Percentiles rank a stretch among this genome's conserved stretches.
Conservation (phyloP, 1,140 invertebrate species). For the Ctenoplectra terminalis region DNA sequence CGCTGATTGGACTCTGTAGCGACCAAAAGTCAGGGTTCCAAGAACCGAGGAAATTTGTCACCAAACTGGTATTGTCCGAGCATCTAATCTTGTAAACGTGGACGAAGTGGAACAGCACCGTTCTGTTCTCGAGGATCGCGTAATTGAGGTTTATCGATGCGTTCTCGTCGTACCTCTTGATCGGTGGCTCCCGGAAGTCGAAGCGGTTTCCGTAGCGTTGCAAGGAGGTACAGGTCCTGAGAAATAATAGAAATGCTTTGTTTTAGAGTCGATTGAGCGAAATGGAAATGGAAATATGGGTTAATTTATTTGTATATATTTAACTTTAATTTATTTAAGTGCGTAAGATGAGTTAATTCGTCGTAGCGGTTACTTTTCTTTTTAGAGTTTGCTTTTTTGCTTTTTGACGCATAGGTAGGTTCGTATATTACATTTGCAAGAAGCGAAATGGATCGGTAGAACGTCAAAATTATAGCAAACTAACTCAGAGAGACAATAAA, state of each 20-base stretch:
- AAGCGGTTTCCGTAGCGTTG: constrained; percentile 26
- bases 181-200: constrained; percentile 25
- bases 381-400: too few species aligned
- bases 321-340: too few species aligned
- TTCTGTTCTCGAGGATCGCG: constrained; percentile 45
- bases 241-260: background rate
- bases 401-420: too few species aligned
- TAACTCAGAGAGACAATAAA: too few species aligned
- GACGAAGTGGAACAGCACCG: constrained; percentile 70
- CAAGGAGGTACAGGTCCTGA: constrained; percentile 43
- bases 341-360: too few species aligned
- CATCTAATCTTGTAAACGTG: constrained; percentile 79
- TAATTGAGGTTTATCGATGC: constrained; percentile 58
- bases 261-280: too few species aligned
- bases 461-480: too few species aligned
- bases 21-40: constrained; percentile 75
- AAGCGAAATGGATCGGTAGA: too few species aligned
- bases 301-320: too few species aligned
- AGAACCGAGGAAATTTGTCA: constrained; percentile 73
- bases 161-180: constrained; percentile 40
- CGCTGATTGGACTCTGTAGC: constrained; percentile 65
- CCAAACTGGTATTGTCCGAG: constrained; percentile 75
- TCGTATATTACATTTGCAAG: too few species aligned
- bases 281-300: too few species aligned
- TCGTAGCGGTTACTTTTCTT: too few species aligned